Evolutionary conservation across 2,113 vertebrate species (phyloP), one percentile per base, ranked within the genome.

Genomic region (Anolis sagrei): DNA sequence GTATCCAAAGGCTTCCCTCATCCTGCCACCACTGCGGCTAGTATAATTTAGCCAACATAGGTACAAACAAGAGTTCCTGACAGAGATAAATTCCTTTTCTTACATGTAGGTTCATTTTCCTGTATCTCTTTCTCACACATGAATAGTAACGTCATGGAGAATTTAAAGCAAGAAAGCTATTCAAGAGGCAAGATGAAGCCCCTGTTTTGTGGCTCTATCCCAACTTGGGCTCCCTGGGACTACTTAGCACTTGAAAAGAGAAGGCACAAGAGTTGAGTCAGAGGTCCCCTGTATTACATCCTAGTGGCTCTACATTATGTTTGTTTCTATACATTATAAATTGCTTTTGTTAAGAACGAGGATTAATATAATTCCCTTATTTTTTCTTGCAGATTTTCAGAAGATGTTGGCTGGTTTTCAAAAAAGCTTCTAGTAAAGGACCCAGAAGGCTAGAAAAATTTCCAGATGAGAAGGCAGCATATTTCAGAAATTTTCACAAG

Each of bases 381-480:
- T 95, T 96, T 92, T 95, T 18, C 94, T 96, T 95, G 86, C 96
- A 99, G 98, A 99, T 99, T 95, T 99, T 98, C 95, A 97, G 98
- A 79, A 96, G 99, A 90, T 99, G 98, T 93, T 99, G 99, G 99
- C 93, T 99, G 90, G 99, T 99, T 92, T 99, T 99, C 96, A 99
- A 99, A 95, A 99, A 99, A 88, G 99, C 99, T 36, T 99, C 99
- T 62, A 99, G 99, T 95, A 99, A 99, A 97, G 99, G 99, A 84
- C 98, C 99, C 16, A 95, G 99, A 79, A 97, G 99, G 84, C 95
- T 99, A 92, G 98, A 99, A 95, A 99, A 99, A 94, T 99, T 99
- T 95, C 98, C 98, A n/a, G 99, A 99, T 91, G 99, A 99, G 93
- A 99, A 99, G 91, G 98, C 98, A 82, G 99, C 99, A 0, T 99